Evolutionary conservation across 2,797 vertebrate species (phyloP).

Genomic region (Cirrhinus mrigala): DNA sequence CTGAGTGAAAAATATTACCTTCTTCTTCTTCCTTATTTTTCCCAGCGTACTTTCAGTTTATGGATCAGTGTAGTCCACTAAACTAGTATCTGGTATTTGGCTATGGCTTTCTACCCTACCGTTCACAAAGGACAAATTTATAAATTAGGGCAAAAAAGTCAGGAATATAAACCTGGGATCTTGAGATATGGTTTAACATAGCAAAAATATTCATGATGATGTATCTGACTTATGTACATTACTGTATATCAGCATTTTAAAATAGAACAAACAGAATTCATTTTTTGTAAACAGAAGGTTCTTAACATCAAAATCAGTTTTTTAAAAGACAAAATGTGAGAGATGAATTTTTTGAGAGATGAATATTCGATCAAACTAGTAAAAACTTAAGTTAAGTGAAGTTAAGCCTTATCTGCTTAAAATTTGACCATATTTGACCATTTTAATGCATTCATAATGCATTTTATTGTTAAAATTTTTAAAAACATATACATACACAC

Average conservation of each 20-base stretch:
- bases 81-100: neutral
- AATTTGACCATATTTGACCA: too few relatives aligned
- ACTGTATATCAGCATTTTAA: neutral
- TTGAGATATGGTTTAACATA: neutral
- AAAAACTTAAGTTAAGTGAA: too few relatives aligned
- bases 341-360: neutral
- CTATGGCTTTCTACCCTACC: neutral
- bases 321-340: neutral
- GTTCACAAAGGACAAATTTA: neutral
- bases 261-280: neutral
- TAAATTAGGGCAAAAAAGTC: neutral
- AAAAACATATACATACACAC: too few relatives aligned
- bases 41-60: neutral
- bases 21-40: neutral
- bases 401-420: too few relatives aligned
- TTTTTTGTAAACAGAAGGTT: neutral
- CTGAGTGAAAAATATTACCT: conserved; percentile 3
- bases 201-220: neutral
- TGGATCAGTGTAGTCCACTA: neutral
- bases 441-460: too few relatives aligned
- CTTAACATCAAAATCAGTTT: neutral
- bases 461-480: too few relatives aligned
- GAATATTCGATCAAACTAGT: too few relatives aligned
- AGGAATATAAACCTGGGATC: neutral
- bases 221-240: neutral